These are phyloP conservation scores for Tretioscincus oriximinensis DNA, from an alignment of 2,113 vertebrate species.

Conservation along the genomic window DNA sequence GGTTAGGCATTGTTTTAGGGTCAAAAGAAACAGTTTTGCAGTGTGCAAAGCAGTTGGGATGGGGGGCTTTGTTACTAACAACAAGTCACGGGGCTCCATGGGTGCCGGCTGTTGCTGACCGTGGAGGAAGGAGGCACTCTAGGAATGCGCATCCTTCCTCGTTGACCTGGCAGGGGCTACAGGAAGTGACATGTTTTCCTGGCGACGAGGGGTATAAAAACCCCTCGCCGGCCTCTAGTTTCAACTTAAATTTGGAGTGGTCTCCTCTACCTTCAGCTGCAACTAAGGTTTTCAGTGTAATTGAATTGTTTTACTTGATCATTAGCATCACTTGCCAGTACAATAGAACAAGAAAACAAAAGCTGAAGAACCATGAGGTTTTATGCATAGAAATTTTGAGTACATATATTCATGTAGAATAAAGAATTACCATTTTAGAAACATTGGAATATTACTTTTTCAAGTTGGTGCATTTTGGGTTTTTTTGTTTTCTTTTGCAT, in stretches of 20 bases:
- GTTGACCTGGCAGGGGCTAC: too few relatives aligned
- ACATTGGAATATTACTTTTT: slow-evolving; percentile 51
- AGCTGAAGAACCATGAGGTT: slow-evolving; percentile 69
- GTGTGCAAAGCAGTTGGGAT: slow-evolving; percentile 71
- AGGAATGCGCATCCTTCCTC: too few relatives aligned
- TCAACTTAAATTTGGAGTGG: too few relatives aligned
- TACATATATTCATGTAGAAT: slow-evolving; percentile 68
- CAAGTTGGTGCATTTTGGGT: slow-evolving; percentile 28
- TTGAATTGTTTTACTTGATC: slow-evolving; percentile 88
- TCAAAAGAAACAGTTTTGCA: slow-evolving; percentile 73
- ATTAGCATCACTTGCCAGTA: slow-evolving; percentile 78
- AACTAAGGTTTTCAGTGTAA: slow-evolving; percentile 72
- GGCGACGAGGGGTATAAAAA: too few relatives aligned
- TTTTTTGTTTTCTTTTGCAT: neutral
- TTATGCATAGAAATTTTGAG: slow-evolving; percentile 41
- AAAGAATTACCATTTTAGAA: slow-evolving; percentile 68
- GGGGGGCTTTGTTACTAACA: slow-evolving; percentile 82
- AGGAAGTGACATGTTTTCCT: too few relatives aligned
- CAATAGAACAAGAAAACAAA: slow-evolving; percentile 75
- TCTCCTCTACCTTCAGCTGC: too few relatives aligned
- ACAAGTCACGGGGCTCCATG: too few relatives aligned
- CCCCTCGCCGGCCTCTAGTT: too few relatives aligned
- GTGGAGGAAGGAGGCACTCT: too few relatives aligned
- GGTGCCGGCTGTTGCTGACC: too few relatives aligned
- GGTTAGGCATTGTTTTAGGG: slow-evolving; percentile 66